A percentile compares a stretch with the other conserved stretches of the same genome.
Conservation (phyloP, 2,888 invertebrate genomes). For the Aquatica leii region DNA sequence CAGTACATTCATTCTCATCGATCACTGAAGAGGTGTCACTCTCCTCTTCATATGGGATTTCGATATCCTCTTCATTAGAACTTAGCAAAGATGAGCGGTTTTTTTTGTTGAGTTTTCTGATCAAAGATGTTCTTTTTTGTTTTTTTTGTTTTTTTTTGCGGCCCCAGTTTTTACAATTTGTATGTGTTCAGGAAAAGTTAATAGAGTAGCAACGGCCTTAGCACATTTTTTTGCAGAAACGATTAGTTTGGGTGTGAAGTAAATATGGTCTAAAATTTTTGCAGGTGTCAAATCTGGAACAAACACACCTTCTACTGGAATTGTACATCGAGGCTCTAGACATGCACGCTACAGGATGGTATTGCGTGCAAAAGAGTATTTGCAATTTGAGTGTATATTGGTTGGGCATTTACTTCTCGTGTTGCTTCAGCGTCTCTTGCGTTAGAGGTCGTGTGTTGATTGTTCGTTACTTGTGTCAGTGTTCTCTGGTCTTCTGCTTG, state of each 20-base stretch:
- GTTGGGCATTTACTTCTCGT: slow-evolving; percentile 1
- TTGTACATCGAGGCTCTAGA: slow-evolving; percentile 8
- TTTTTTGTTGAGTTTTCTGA: no score
- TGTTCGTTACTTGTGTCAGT: no score
- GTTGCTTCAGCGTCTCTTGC: not conserved
- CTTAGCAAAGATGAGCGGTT: slow-evolving; percentile 19
- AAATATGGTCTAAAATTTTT: slow-evolving; percentile 14
- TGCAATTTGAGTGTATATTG: not conserved
- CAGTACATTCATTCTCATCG: slow-evolving; percentile 27
- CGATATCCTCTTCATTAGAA: slow-evolving; percentile 22
- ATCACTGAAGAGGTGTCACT: slow-evolving; percentile 19
- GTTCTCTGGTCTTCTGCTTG: no score
- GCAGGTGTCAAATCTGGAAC: no score
- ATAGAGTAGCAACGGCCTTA: slow-evolving; percentile 28
- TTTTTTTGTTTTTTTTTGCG: slow-evolving; percentile 21
- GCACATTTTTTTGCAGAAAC: slow-evolving; percentile 19
- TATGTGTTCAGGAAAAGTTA: no score
- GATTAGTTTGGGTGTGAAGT: slow-evolving; percentile 21
- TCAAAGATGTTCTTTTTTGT: slow-evolving; percentile 10
- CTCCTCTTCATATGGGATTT: slow-evolving; percentile 23
- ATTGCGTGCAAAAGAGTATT: not conserved
- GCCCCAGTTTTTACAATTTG: slow-evolving; percentile 19
- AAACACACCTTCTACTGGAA: slow-evolving; percentile 14
- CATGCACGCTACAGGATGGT: slow-evolving; percentile 12
- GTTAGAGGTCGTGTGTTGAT: not conserved